A percentile compares a stretch with the other conserved stretches of the same genome.
Evolutionary conservation across 2,113 vertebrate species (phyloP).

Genomic region (Siniperca knerii): DNA sequence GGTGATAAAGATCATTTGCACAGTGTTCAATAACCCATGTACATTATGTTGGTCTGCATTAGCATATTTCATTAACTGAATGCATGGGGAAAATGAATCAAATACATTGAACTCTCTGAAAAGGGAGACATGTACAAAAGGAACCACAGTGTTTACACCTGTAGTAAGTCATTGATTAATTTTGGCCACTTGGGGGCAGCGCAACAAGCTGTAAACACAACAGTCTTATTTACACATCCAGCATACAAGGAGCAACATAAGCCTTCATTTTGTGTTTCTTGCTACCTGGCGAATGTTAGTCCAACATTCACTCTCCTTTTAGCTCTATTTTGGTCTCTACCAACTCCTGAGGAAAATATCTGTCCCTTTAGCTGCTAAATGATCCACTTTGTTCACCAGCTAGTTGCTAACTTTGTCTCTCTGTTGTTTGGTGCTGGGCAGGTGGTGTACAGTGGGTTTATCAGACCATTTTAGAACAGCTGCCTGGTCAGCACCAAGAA

Average conservation of each 20-base stretch:
- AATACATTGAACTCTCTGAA: slow-evolving; percentile 7
- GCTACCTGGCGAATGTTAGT: background rate
- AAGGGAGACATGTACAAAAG: background rate
- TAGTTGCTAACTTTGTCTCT: too few relatives aligned
- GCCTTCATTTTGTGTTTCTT: background rate
- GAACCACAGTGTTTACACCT: background rate
- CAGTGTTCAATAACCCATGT: slow-evolving; percentile 56
- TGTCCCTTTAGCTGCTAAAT: background rate
- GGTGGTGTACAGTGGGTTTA: background rate
- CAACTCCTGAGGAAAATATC: background rate
- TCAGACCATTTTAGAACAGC: background rate
- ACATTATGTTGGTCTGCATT: slow-evolving; percentile 47
- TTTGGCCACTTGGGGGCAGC: background rate
- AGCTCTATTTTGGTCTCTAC: background rate
- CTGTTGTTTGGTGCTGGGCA: background rate
- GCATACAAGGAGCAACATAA: background rate
- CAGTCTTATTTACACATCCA: background rate
- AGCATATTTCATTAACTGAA: slow-evolving; percentile 58
- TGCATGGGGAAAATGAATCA: slow-evolving; percentile 45
- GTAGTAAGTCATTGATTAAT: background rate
- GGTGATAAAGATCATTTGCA: slow-evolving; percentile 17
- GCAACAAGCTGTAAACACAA: background rate
- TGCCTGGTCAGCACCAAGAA: background rate
- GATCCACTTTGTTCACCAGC: background rate
- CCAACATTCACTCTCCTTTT: background rate